Base-by-base conservation (phyloP, 2,888 invertebrate species). In the Aspidiotus rigidus region DNA sequence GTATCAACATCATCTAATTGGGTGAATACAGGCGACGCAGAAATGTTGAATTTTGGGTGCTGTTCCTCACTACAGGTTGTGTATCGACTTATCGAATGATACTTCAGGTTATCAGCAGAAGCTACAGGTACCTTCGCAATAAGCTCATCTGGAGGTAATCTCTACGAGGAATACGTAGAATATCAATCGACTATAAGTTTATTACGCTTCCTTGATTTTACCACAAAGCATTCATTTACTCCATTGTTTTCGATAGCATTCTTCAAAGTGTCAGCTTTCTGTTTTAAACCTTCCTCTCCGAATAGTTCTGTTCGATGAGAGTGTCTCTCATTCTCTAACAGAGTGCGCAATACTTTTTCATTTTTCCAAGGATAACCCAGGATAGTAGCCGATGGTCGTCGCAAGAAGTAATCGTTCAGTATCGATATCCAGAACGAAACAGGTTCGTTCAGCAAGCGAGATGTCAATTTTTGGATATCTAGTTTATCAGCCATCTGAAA, bases 1-100 rank as follows among this genome's bases (percentile, higher is more conserved):
- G 90, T 88, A 73, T 88, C 86, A 62, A 92, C 80, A 77, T 89
- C 85, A 79, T 92, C 89, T 63, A 91, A 81, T 73, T 89, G 86
- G 1, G 90, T 85, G 75, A 84, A 87, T 17, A 91, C 79, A 0
- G 92, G 90, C 59, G 90, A 78, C 62, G 85, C 80, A 1, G 79
- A 77, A 11, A 88, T 79, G 76, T 86, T 82, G 73, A 87, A 81
- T 74, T 83, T 78, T 0, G 83, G 81, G 74, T 80, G 79, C 69
- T 80, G 80, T 49, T 80, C 77, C 15, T 72, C 62, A 13, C 77
- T 76, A 56, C 78, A 80, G 28, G 80, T 79, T 13, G 79, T 78
- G 73, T 80, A 84, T 28, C 82, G 80, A 72, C 77, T 74, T 40
- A 86, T 82, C 70, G 80, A 77, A 78, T 88, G 86, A 75, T 86